Percentiles rank a stretch among this genome's conserved stretches.
phyloP scores from a whole-genome alignment of 1,140 invertebrate species.

The Drosophila lini region DNA sequence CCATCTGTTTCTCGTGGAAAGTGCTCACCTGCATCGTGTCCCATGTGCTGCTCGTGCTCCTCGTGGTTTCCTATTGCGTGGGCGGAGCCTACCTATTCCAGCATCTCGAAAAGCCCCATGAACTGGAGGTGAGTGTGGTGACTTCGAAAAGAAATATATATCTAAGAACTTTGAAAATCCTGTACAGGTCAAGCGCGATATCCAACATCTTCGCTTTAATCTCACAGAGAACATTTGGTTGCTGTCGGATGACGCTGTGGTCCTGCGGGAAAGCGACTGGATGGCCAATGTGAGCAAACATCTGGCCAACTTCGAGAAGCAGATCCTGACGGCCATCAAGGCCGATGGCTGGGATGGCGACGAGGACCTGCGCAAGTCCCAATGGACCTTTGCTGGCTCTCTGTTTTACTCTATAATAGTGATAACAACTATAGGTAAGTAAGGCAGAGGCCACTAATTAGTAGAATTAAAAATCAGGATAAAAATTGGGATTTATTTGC shows the following conservation, averaged over 20 bases:
- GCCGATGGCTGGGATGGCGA: slow-evolving; percentile 96
- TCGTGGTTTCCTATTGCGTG: slow-evolving; percentile 93
- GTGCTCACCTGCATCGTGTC: slow-evolving; percentile 94
- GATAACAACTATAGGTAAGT: slow-evolving; percentile 97
- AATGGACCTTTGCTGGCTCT: slow-evolving; percentile 96
- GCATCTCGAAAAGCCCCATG: slow-evolving; percentile 90
- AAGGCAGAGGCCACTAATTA: not conserved
- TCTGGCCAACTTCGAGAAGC: slow-evolving; percentile 90
- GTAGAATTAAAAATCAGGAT: not conserved
- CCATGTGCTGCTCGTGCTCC: slow-evolving; percentile 93
- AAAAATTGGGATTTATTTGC: slow-evolving; percentile 41
- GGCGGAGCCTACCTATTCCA: slow-evolving; percentile 94
- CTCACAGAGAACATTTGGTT: slow-evolving; percentile 92
- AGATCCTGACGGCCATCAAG: slow-evolving; percentile 93
- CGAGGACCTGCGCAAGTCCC: slow-evolving; percentile 90
- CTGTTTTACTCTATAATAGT: slow-evolving; percentile 99
- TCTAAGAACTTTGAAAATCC: not conserved
- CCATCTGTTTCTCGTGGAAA: slow-evolving; percentile 89
- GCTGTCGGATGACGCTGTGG: slow-evolving; percentile 87
- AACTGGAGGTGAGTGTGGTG: slow-evolving; percentile 87
- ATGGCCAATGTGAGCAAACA: slow-evolving; percentile 75
- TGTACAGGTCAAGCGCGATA: slow-evolving; percentile 90
- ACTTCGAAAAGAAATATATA: not conserved
- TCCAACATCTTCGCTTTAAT: slow-evolving; percentile 89
- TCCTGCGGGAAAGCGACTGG: slow-evolving; percentile 72